Evolutionary conservation across 1,140 invertebrate genomes (phyloP).

Genomic region (Drosophila busckii): DNA sequence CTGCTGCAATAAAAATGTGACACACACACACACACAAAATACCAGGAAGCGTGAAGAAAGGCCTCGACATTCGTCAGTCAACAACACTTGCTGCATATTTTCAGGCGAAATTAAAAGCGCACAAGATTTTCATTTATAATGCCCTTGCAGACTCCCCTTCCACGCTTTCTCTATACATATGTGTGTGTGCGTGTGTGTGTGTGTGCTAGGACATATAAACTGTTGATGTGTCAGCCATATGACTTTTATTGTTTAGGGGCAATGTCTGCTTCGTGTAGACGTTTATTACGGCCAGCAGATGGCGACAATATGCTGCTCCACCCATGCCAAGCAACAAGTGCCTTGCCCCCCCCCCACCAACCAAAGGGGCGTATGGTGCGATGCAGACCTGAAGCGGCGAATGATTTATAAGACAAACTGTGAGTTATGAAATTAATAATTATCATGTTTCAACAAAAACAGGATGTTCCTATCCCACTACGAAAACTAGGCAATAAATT

Average conservation of each 20-base stretch:
- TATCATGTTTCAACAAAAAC: too few relatives aligned
- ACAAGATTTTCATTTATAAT: constrained; percentile 67
- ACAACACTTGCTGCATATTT: constrained; percentile 54
- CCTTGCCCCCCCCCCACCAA: too few relatives aligned
- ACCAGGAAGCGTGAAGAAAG: not conserved
- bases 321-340: constrained; percentile 58
- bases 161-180: too few relatives aligned
- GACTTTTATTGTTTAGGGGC: constrained; percentile 66
- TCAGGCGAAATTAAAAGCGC: constrained; percentile 64
- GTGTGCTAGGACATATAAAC: constrained; percentile 50
- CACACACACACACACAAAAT: constrained; percentile 17
- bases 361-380: not conserved
- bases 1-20: constrained; percentile 51
- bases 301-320: constrained; percentile 34
- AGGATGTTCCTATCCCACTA: too few relatives aligned
- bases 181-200: constrained; percentile 2
- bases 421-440: too few relatives aligned
- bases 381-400: not conserved
- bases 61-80: not conserved
- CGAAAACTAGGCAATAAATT: too few relatives aligned
- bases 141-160: too few relatives aligned
- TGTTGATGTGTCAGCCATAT: constrained; percentile 73
- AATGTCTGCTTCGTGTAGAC: constrained; percentile 14
- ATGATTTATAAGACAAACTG: too few relatives aligned
- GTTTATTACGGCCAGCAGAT: constrained; percentile 64